Evolutionary conservation across 2,888 invertebrate genomes (phyloP).

Genomic region (Hypsopygia costalis): DNA sequence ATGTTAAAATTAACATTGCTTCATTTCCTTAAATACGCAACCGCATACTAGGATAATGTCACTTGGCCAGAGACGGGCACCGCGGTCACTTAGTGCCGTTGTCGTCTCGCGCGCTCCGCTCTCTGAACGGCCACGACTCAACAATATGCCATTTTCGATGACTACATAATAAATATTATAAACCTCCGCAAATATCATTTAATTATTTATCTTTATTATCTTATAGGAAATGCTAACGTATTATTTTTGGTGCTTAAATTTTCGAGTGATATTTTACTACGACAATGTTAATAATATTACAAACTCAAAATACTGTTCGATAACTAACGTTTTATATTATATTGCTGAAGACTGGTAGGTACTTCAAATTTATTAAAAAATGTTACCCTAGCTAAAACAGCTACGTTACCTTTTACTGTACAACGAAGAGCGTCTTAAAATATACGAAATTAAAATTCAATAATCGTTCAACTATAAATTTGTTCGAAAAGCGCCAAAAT

Average conservation of each 20-base stretch:
- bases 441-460: slow-evolving; percentile 47
- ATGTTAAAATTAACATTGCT: slow-evolving; percentile 81
- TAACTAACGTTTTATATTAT: slow-evolving; percentile 52
- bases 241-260: slow-evolving; percentile 61
- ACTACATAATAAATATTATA: slow-evolving; percentile 24
- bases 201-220: slow-evolving; percentile 35
- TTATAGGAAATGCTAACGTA: slow-evolving; percentile 56
- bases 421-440: slow-evolving; percentile 67
- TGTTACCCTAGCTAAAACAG: slow-evolving; percentile 77
- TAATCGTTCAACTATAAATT: slow-evolving; percentile 50
- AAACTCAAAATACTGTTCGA: slow-evolving; percentile 57
- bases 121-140: slow-evolving; percentile 21
- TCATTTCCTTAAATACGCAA: slow-evolving; percentile 59
- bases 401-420: slow-evolving; percentile 75
- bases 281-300: slow-evolving; percentile 42
- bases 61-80: slow-evolving; percentile 24
- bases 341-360: slow-evolving; percentile 57
- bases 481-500: slow-evolving; percentile 58
- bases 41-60: slow-evolving; percentile 35
- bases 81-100: slow-evolving; percentile 64
- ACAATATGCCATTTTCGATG: slow-evolving; percentile 31
- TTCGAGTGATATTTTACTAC: slow-evolving; percentile 51
- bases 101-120: slow-evolving; percentile 29
- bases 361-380: slow-evolving; percentile 71
- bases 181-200: slow-evolving; percentile 31